Evolutionary conservation across 2,113 vertebrate genomes (phyloP), one percentile per base, ranked within the genome.

Genomic region (Psilopogon haemacephalus): DNA sequence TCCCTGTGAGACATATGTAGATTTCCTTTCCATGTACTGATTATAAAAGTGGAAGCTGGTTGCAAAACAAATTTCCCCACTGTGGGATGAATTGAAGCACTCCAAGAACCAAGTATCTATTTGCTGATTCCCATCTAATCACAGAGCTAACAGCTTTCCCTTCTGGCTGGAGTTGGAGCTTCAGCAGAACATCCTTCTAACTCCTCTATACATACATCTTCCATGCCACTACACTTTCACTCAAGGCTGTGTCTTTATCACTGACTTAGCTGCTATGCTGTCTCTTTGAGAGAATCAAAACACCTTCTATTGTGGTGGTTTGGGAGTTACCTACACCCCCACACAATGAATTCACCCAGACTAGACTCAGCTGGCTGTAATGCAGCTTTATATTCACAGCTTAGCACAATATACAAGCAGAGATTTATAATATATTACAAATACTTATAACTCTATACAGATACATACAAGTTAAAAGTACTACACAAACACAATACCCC

Each of bases 21-120:
- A 4, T 42, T 82, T 74, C 15, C 21, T 78, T 37, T 27, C 33
- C 11, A 2, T 48, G 78, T 82, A 8, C 55, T 4, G 5, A 8
- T 15, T 69, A 4, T 4, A 12, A 14, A 40, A 72, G 17, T 9
- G 9, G 9, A 68, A 84, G 13, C 35, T 42, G 23, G 11, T 40
- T 89, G 48, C 32, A 60, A 46, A 62, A 74, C 32, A 58, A 15
- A 15, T 35, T 64, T 52, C 19, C 15, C 6, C 28, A 15, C 15
- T 71, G n/a, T 40, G 1, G 1, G 26, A 8, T 3, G 71, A 58
- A 38, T 1, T 12, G 26, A 56, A n/a, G 54, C 19, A 2, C 23
- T 86, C 35, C 3, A 9, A 62, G 69, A n/a, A 28, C 0, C 0
- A 2, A 56, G 24, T 0, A 6, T 4, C 0, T 63, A 6, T 70